phyloP scores from a whole-genome alignment of 1,140 invertebrate genomes.

The Tetragonula clypearis region DNA sequence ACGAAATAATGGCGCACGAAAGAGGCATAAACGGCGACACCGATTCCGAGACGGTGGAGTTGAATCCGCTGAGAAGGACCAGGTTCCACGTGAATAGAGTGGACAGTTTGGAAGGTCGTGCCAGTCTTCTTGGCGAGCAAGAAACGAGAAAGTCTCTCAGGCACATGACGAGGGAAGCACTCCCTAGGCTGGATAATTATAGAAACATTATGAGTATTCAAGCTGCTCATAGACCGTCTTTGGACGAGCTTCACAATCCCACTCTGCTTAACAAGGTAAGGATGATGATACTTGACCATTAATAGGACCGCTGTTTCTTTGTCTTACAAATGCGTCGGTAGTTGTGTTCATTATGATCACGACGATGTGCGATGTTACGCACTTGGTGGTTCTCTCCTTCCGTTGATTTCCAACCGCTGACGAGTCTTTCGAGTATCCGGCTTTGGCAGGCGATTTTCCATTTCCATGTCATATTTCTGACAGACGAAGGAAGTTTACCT shows the following conservation, averaged over 20 bases:
- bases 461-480: not conserved
- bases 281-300: slow-evolving; percentile 49
- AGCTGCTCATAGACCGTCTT: slow-evolving; percentile 92
- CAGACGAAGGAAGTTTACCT: not conserved
- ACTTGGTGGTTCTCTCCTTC: not conserved
- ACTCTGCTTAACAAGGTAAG: slow-evolving; percentile 90
- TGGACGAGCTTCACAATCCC: slow-evolving; percentile 95
- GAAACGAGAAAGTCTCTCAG: slow-evolving; percentile 82
- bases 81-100: slow-evolving; percentile 84
- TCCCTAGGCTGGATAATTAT: slow-evolving; percentile 96
- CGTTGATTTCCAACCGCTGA: not conserved
- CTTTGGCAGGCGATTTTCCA: not conserved
- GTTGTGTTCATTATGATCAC: slow-evolving; percentile 25
- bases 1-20: slow-evolving; percentile 74
- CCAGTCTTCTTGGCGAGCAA: slow-evolving; percentile 79
- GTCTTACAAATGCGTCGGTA: slow-evolving; percentile 28
- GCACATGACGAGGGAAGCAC: slow-evolving; percentile 94
- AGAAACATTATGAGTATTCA: slow-evolving; percentile 96
- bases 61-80: slow-evolving; percentile 78
- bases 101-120: slow-evolving; percentile 79
- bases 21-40: slow-evolving; percentile 69
- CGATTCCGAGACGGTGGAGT: slow-evolving; percentile 75
- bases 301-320: slow-evolving; percentile 37
- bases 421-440: not conserved
- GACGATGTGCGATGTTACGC: not conserved